Evolutionary conservation across 2,113 vertebrate species (phyloP).

Genomic region (Cynoglossus semilaevis): DNA sequence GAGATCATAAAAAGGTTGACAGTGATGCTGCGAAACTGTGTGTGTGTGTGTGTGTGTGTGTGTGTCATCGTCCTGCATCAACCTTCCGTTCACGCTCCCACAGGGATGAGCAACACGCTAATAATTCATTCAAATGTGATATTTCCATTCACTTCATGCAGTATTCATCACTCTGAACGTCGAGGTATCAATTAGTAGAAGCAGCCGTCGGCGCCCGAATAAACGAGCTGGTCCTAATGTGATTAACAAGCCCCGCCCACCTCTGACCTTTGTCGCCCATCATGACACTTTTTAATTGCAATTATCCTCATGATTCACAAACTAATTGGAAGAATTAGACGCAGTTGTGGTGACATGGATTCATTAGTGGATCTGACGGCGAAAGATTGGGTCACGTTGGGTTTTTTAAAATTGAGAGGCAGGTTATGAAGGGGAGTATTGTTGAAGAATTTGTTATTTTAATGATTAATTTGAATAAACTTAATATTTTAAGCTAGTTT

Average conservation of each 20-base stretch:
- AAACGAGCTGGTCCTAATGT: conserved; percentile 36
- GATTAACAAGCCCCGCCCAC: conserved; percentile 31
- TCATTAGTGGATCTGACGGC: too few species aligned
- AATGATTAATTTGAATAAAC: too few species aligned
- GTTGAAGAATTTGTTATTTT: too few species aligned
- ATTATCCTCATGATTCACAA: conserved; percentile 5
- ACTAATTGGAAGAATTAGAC: neutral
- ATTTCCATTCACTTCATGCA: conserved; percentile 65
- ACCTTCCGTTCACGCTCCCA: conserved; percentile 11
- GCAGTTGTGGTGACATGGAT: neutral
- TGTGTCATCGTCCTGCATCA: conserved; percentile 11
- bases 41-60: too few species aligned
- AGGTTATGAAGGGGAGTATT: too few species aligned
- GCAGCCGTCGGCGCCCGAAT: conserved; percentile 10
- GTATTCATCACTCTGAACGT: conserved; percentile 55
- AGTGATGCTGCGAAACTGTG: too few species aligned
- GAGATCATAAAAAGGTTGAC: too few species aligned
- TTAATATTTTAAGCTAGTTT: too few species aligned
- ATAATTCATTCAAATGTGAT: conserved; percentile 72
- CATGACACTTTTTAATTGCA: conserved; percentile 9
- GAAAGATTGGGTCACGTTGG: too few species aligned
- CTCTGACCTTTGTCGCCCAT: conserved; percentile 36
- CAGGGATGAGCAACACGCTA: conserved; percentile 31
- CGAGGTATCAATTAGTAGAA: conserved; percentile 52
- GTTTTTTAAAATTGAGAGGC: too few species aligned